Evolutionary conservation across 2,888 invertebrate species (phyloP).

Genomic region (Catocala nupta): DNA sequence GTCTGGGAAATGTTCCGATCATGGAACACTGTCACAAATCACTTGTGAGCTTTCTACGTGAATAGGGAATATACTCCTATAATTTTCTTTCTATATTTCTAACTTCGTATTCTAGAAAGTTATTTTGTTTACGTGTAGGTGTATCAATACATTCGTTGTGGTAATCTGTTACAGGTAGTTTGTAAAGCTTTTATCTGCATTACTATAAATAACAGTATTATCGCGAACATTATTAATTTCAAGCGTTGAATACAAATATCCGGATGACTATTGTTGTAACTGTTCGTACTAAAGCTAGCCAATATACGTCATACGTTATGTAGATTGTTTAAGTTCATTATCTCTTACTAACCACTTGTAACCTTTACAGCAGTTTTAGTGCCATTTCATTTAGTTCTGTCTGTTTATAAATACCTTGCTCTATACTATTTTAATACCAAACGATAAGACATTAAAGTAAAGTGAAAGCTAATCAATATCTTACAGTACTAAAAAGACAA

Average conservation of each 20-base stretch:
- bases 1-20: slow-evolving; percentile 35
- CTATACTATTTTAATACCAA: too few species aligned
- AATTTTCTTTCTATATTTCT: too few species aligned
- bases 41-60: slow-evolving; percentile 50
- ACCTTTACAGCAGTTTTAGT: too few species aligned
- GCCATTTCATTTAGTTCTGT: too few species aligned
- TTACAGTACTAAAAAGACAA: too few species aligned
- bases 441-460: too few species aligned
- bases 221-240: slow-evolving; percentile 47
- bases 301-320: slow-evolving; percentile 11
- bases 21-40: slow-evolving; percentile 45
- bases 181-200: slow-evolving; percentile 48
- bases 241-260: slow-evolving; percentile 34
- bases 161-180: slow-evolving; percentile 41
- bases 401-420: too few species aligned
- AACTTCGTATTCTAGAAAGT: too few species aligned
- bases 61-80: slow-evolving; percentile 52
- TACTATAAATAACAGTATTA: slow-evolving; percentile 48
- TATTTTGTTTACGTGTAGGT: slow-evolving; percentile 41
- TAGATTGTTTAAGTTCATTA: not conserved
- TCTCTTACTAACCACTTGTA: too few species aligned
- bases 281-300: slow-evolving; percentile 31
- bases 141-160: slow-evolving; percentile 47
- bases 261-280: slow-evolving; percentile 44
- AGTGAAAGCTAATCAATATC: too few species aligned